Base-by-base conservation (phyloP, 1,140 invertebrate species). In the Paralvinella palmiformis region DNA sequence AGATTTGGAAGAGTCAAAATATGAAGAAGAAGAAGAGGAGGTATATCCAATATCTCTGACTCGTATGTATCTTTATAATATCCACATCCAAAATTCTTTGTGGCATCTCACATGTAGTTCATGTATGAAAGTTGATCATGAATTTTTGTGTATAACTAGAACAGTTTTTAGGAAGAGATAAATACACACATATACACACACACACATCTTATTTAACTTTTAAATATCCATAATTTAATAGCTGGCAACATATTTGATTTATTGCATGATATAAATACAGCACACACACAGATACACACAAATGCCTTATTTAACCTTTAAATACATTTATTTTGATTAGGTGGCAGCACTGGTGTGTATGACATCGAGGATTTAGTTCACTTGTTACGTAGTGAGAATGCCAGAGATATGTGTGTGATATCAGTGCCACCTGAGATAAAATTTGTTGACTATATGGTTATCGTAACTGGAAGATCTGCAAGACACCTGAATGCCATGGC, bases 331-430 rank as follows among this genome's bases (percentile, higher is more conserved):
- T n/a, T 6, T 22, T 31, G 3, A n/a, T 10, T 44, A 94, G 91
- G 88, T 73, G 92, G 91, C 1, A 72, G 84, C 62, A 85, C 74
- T 67, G 91, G 91, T 24, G 91, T 94, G 1, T 93, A 87, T 79
- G 91, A 94, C 71, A 85, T 96, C 36, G 88, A 92, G 77, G 90
- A 96, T 65, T 76, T 96, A 31, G 85, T 95, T 0, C 83, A 87
- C 17, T 73, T 92, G 44, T 77, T 97, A 20, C 82, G 84, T 68
- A 83, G 84, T 70, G 90, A 95, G 73, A 92, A 90, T 73, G 88
- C 87, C 0, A 81, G 82, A 71, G 85, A 96, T 73, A 86, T 96
- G 63, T 91, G 90, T 83, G 91, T 92, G 1, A 88, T 88, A 57
- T 75, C 82, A 63, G 84, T 96, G 13, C 89, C 92, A 1, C 72